Conservation (phyloP, 2,113 vertebrate species). For the Nothobranchius furzeri region DNA sequence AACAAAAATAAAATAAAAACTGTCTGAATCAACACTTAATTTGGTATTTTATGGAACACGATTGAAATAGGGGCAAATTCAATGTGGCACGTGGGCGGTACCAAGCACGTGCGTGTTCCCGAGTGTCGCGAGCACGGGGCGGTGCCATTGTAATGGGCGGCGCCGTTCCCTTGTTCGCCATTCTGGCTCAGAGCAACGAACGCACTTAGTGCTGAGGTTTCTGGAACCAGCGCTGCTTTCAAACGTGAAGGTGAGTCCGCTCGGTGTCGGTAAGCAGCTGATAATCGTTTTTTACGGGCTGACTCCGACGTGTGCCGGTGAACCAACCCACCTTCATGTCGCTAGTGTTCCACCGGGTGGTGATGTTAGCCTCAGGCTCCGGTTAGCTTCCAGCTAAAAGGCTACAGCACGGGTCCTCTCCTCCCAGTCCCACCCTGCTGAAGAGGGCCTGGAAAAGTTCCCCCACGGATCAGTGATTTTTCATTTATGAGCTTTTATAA, state of each 20-base stretch:
- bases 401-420: constrained; percentile 1
- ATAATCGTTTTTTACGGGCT: rapidly evolving
- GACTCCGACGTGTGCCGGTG: not conserved
- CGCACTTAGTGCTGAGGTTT: constrained; percentile 48
- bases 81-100: not conserved
- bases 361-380: constrained; percentile 36
- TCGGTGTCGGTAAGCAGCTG: rapidly evolving
- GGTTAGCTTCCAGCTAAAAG: constrained; percentile 26
- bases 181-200: constrained; percentile 63
- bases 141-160: constrained; percentile 58
- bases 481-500: not conserved
- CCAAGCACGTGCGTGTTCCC: constrained; percentile 26
- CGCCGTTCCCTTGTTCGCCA: constrained; percentile 75
- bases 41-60: not conserved
- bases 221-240: constrained; percentile 41
- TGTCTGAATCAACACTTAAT: too few relatives aligned
- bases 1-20: not conserved
- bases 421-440: constrained; percentile 58
- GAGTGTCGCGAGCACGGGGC: constrained; percentile 35
- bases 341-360: not conserved
- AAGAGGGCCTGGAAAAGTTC: constrained; percentile 20
- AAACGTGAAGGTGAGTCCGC: constrained; percentile 50
- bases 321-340: rapidly evolving
- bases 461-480: not conserved
- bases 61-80: too few relatives aligned